phyloP scores from a whole-genome alignment of 2,888 invertebrate genomes.

The Tenodera sinensis region DNA sequence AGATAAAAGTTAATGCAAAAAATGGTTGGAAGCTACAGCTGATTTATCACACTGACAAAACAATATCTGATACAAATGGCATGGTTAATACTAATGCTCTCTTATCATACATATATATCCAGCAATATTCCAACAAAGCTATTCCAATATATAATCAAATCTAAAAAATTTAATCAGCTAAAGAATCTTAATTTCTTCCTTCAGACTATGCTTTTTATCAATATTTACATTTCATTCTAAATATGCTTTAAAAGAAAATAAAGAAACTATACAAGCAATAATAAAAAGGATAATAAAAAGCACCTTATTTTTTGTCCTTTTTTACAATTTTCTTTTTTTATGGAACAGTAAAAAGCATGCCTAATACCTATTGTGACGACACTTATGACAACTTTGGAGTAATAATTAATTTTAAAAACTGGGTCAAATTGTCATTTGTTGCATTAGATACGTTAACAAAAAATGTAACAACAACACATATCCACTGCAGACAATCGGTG shows the following conservation, averaged over 20 bases:
- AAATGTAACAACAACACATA: slow-evolving; percentile 23
- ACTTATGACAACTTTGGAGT: slow-evolving; percentile 14
- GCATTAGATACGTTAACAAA: slow-evolving; percentile 13
- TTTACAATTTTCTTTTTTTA: slow-evolving; percentile 25
- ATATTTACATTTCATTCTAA: slow-evolving; percentile 31
- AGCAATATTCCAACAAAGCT: slow-evolving; percentile 26
- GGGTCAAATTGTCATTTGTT: neutral
- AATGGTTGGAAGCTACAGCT: slow-evolving; percentile 8
- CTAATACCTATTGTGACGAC: slow-evolving; percentile 24
- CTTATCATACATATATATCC: slow-evolving; percentile 13
- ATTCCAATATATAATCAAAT: slow-evolving; percentile 21
- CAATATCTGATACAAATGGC: slow-evolving; percentile 1
- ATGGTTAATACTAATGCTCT: slow-evolving; percentile 22
- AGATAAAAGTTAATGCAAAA: neutral
- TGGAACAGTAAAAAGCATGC: slow-evolving; percentile 31
- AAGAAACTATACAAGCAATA: slow-evolving; percentile 31
- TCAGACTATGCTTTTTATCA: slow-evolving; percentile 26
- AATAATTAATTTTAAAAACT: neutral
- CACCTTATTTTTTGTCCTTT: slow-evolving; percentile 28
- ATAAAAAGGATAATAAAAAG: slow-evolving; percentile 28
- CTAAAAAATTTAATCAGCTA: slow-evolving; percentile 24
- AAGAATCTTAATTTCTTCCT: slow-evolving; percentile 18
- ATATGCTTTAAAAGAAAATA: slow-evolving; percentile 16
- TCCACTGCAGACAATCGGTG: neutral
- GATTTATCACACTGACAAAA: slow-evolving; percentile 18